These are phyloP conservation scores for Hyles vespertilio DNA, from an alignment of 1,140 invertebrate genomes.

Conservation along the genomic window DNA sequence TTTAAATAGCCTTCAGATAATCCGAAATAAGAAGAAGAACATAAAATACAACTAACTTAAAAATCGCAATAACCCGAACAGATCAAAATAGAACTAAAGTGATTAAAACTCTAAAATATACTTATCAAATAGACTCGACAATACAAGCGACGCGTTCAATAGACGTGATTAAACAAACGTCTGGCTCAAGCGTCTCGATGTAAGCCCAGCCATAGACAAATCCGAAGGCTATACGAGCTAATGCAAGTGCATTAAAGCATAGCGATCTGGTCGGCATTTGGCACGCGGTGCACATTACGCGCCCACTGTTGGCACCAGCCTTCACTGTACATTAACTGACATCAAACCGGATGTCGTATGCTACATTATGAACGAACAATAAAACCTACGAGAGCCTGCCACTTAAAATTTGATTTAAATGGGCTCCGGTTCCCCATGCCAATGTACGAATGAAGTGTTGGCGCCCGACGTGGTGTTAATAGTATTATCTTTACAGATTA, in stretches of 20 bases:
- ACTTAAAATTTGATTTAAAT: constrained; percentile 41
- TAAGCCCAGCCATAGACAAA: not conserved
- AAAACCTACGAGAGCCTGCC: constrained; percentile 54
- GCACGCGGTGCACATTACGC: constrained; percentile 57
- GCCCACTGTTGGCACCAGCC: constrained; percentile 50
- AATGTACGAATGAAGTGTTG: constrained; percentile 15
- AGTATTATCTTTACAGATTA: too few relatives aligned
- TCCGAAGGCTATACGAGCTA: constrained; percentile 32
- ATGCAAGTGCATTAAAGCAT: constrained; percentile 41
- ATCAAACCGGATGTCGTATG: constrained; percentile 65
- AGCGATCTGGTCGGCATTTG: constrained; percentile 40
- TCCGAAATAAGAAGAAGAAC: too few relatives aligned
- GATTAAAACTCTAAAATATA: too few relatives aligned
- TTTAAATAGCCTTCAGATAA: too few relatives aligned
- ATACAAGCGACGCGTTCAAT: too few relatives aligned
- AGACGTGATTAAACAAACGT: too few relatives aligned
- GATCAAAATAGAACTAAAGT: too few relatives aligned
- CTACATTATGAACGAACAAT: constrained; percentile 63
- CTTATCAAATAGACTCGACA: too few relatives aligned
- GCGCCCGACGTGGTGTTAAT: constrained; percentile 37
- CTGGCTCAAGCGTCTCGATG: too few relatives aligned
- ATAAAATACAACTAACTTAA: too few relatives aligned
- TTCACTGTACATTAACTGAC: constrained; percentile 51
- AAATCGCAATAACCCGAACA: too few relatives aligned
- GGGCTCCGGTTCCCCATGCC: constrained; percentile 11